phyloP scores from a whole-genome alignment of 2,113 vertebrate genomes.

The Halcyon malimbica region DNA sequence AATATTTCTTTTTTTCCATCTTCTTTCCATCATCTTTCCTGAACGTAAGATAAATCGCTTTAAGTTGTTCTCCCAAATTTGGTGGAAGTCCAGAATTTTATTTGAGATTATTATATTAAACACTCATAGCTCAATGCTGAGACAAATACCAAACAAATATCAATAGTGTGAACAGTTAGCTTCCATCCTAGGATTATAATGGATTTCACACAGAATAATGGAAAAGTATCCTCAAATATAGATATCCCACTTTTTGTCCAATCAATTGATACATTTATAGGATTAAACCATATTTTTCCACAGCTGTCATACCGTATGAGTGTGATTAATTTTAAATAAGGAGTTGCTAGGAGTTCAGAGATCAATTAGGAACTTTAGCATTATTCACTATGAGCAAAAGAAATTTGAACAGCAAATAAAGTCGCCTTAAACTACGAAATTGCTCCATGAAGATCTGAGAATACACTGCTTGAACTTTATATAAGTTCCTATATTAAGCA shows the following conservation, averaged over 20 bases:
- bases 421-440: background rate
- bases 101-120: conserved; percentile 12
- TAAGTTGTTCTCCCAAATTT: background rate
- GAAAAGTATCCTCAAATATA: background rate
- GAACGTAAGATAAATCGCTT: background rate
- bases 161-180: background rate
- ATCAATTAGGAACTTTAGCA: background rate
- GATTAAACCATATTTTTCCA: background rate
- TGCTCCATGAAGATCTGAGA: background rate
- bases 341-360: background rate
- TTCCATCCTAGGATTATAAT: background rate
- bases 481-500: background rate
- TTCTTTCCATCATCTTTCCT: no score
- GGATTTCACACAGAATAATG: conserved; percentile 4
- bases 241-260: background rate
- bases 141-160: background rate
- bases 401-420: background rate
- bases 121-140: background rate
- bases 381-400: background rate
- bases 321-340: conserved; percentile 15
- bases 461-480: background rate
- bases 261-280: background rate
- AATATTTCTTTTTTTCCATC: background rate
- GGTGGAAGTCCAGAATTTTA: background rate
- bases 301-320: background rate